Percentiles rank a stretch among this genome's conserved stretches.
These are phyloP conservation scores for Eretmocerus hayati DNA, from an alignment of 2,888 invertebrate genomes.

Conservation along the genomic window DNA sequence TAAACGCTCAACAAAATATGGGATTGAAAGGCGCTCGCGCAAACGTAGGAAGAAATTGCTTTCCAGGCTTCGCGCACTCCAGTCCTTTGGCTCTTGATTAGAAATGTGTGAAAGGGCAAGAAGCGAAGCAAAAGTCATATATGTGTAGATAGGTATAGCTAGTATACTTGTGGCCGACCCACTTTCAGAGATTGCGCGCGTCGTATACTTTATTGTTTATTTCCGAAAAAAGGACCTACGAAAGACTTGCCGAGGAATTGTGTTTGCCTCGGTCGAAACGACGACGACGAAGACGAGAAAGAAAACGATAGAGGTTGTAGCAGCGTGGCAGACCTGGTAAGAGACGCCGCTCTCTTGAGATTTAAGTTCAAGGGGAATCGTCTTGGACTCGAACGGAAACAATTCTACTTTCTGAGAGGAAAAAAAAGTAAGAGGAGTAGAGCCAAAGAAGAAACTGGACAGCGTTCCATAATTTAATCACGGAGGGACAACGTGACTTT, in stretches of 20 bases:
- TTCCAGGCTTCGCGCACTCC: neutral
- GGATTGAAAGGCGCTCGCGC: no score
- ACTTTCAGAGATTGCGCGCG: conserved; percentile 12
- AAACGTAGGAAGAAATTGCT: no score
- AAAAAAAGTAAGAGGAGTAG: neutral
- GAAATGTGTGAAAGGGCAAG: neutral
- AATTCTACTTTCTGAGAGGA: conserved; percentile 6
- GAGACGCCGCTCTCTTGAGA: conserved; percentile 12
- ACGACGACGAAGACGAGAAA: conserved; percentile 2
- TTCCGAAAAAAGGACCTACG: conserved; percentile 11
- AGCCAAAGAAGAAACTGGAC: neutral
- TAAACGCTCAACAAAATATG: no score
- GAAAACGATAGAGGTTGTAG: no score
- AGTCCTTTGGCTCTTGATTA: neutral
- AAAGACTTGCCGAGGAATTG: conserved; percentile 1
- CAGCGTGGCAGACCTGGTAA: conserved; percentile 3
- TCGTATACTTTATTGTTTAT: conserved; percentile 19
- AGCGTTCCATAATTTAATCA: conserved; percentile 7
- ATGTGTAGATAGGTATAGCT: neutral
- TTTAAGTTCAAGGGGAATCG: conserved; percentile 10
- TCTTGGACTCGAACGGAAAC: conserved; percentile 10
- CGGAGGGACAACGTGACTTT: conserved; percentile 1
- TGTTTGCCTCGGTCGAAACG: neutral
- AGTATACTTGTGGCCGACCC: conserved; percentile 12
- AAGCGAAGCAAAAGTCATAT: neutral